phyloP scores from a whole-genome alignment of 2,113 vertebrate genomes.

The Syngnathus scovelli region DNA sequence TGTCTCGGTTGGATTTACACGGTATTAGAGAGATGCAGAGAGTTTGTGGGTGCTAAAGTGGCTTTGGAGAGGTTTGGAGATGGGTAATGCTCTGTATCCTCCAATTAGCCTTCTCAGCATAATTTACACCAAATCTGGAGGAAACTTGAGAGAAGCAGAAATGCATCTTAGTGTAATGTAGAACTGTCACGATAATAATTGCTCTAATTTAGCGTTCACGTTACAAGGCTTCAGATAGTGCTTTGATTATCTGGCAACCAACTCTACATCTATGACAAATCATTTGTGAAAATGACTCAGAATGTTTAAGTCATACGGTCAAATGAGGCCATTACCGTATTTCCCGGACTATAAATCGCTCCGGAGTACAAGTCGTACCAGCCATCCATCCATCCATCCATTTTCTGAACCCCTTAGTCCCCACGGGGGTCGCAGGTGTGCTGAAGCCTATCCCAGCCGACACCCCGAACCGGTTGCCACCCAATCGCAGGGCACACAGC shows the following conservation, averaged over 20 bases:
- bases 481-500: no score
- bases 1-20: constrained; percentile 9
- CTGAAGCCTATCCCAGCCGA: no score
- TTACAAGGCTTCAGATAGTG: not conserved
- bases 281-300: not conserved
- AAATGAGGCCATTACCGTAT: no score
- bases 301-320: no score
- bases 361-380: no score
- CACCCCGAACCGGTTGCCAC: no score
- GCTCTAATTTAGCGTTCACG: not conserved
- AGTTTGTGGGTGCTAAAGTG: constrained; percentile 1
- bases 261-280: not conserved
- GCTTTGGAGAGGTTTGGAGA: not conserved
- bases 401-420: no score
- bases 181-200: not conserved
- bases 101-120: not conserved
- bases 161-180: not conserved
- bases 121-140: not conserved
- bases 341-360: no score
- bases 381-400: no score
- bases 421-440: no score
- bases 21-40: constrained; percentile 4
- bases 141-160: not conserved
- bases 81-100: not conserved
- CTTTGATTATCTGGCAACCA: not conserved